Evolutionary conservation across 2,797 vertebrate genomes (phyloP).

Genomic region (Arrhamphus sclerolepis): DNA sequence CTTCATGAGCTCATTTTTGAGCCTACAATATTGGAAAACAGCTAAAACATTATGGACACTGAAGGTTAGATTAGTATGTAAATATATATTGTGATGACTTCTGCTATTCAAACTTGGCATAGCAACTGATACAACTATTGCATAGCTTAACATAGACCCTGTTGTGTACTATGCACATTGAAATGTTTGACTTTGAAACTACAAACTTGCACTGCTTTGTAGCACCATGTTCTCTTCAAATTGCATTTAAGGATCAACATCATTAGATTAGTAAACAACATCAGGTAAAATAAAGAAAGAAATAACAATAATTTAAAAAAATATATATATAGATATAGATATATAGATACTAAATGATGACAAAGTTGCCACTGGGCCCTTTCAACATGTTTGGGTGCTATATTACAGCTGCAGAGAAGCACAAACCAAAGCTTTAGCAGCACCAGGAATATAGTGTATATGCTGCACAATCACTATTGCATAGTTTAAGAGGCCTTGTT

Average conservation of each 20-base stretch:
- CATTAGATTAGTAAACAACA: conserved; percentile 59
- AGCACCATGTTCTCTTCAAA: conserved; percentile 67
- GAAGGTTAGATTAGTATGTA: conserved; percentile 55
- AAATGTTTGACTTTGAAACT: conserved; percentile 68
- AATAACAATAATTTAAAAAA: too few species aligned
- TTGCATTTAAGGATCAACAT: conserved; percentile 53
- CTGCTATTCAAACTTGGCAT: conserved; percentile 46
- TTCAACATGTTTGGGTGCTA: conserved; percentile 79
- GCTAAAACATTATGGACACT: conserved; percentile 33
- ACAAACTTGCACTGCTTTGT: conserved; percentile 77
- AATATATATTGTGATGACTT: conserved; percentile 57
- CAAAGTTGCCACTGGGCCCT: conserved; percentile 59
- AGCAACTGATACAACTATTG: conserved; percentile 52
- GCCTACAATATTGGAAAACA: conserved; percentile 38
- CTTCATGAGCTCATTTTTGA: conserved; percentile 47
- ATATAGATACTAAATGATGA: conserved; percentile 53
- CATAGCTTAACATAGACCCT: conserved; percentile 62
- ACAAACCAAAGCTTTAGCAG: conserved; percentile 86
- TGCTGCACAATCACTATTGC: conserved; percentile 83
- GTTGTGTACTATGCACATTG: conserved; percentile 75
- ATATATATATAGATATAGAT: conserved; percentile 9
- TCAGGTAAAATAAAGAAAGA: conserved; percentile 54
- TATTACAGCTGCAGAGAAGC: conserved; percentile 82
- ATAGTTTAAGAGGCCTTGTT: conserved; percentile 82
- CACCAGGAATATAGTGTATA: conserved; percentile 72